phyloP scores from a whole-genome alignment of 2,113 vertebrate genomes.

The Octodon degus region DNA sequence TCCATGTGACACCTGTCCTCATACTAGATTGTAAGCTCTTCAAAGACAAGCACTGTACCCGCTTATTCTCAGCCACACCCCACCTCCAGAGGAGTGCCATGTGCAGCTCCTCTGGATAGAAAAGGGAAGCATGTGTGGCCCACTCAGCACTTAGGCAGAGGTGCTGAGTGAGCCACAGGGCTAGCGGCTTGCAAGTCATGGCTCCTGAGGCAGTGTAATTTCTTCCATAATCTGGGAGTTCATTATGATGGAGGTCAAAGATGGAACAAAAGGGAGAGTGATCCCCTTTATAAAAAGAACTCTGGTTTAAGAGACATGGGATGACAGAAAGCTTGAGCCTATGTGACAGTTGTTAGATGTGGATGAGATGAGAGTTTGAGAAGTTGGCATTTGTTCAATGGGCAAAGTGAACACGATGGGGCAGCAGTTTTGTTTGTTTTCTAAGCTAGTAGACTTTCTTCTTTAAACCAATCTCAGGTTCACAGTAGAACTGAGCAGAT shows the following conservation, averaged over 20 bases:
- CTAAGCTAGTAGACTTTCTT: background rate
- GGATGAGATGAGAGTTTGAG: background rate
- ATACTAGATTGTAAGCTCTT: background rate
- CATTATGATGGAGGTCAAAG: background rate
- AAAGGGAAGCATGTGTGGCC: background rate
- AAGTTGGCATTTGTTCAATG: background rate
- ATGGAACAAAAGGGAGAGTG: background rate
- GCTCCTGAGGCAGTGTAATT: background rate
- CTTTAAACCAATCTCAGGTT: background rate
- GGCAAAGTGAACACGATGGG: conserved; percentile 45
- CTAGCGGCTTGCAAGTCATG: background rate
- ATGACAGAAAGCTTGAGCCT: background rate
- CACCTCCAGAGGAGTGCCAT: background rate
- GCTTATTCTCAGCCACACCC: background rate
- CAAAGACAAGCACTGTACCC: background rate
- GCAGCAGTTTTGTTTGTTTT: background rate
- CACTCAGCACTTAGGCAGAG: background rate
- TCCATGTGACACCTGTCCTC: background rate
- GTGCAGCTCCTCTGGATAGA: background rate
- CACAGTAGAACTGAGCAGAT: background rate
- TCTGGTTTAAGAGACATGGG: background rate
- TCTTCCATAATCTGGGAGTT: background rate
- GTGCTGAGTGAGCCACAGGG: background rate
- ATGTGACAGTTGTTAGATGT: background rate
- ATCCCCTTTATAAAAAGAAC: background rate